phyloP scores from a whole-genome alignment of 2,888 invertebrate species.

The Podabrus alpinus region DNA sequence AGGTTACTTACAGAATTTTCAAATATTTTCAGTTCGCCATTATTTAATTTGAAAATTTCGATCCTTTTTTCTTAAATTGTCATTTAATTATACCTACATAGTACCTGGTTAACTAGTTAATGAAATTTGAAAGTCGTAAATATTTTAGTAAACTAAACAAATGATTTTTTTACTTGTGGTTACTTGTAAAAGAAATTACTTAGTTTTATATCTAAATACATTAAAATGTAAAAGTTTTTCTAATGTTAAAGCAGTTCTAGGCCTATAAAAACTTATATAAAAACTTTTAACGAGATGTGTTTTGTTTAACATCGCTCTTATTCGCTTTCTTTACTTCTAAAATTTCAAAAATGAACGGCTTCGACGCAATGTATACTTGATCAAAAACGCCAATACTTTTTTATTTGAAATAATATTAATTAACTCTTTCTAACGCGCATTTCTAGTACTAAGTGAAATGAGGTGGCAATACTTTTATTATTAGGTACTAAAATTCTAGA shows the following conservation, averaged over 20 bases:
- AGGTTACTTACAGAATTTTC: no score
- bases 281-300: conserved; percentile 23
- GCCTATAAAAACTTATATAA: conserved; percentile 22
- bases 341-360: not conserved
- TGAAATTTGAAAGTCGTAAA: not conserved
- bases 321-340: not conserved
- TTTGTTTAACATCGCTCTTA: conserved; percentile 8
- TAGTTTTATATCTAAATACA: conserved; percentile 20
- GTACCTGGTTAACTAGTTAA: not conserved
- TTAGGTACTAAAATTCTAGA: no score
- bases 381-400: not conserved
- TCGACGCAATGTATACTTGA: not conserved
- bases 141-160: not conserved
- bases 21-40: not conserved
- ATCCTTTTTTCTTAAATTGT: no score
- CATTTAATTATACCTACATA: no score
- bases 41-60: no score
- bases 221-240: conserved; percentile 15
- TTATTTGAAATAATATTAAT: not conserved
- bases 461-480: not conserved
- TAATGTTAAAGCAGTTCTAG: conserved; percentile 3
- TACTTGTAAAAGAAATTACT: conserved; percentile 16
- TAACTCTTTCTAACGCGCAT: not conserved
- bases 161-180: not conserved
- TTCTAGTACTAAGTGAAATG: no score